phyloP scores from a whole-genome alignment of 2,888 invertebrate species.

The Tachina fera region DNA sequence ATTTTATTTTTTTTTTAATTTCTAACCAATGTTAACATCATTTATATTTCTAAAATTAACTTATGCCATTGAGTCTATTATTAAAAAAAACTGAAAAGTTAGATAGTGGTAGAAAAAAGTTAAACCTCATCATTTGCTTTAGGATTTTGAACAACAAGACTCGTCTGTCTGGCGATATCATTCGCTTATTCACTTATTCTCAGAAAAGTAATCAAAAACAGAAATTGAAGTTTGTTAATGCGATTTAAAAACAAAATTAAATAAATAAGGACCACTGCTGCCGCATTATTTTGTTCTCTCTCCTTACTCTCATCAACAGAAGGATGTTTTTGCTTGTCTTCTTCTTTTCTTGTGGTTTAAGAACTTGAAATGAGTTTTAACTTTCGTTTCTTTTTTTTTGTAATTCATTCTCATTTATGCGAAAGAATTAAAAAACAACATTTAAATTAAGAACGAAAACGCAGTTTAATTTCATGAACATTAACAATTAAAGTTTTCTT shows the following conservation, averaged over 20 bases:
- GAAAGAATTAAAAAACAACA: conserved; percentile 44
- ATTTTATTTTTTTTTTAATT: too few species aligned
- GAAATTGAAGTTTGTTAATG: conserved; percentile 67
- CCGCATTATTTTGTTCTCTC: conserved; percentile 22
- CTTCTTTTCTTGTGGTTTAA: conserved; percentile 35
- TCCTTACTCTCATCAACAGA: conserved; percentile 14
- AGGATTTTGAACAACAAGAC: conserved; percentile 42
- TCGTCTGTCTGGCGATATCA: conserved; percentile 49
- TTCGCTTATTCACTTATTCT: not conserved
- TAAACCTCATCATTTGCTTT: conserved; percentile 39
- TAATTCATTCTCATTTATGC: conserved; percentile 30
- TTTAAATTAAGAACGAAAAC: conserved; percentile 67
- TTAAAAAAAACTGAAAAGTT: not conserved
- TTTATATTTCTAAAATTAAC: not conserved
- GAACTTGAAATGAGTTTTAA: conserved; percentile 60
- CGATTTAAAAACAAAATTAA: conserved; percentile 52
- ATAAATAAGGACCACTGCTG: conserved; percentile 51
- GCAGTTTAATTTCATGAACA: conserved; percentile 69
- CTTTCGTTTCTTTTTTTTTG: conserved; percentile 31
- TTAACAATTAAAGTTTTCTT: conserved; percentile 70
- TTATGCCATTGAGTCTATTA: conserved; percentile 3
- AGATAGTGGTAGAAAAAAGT: conserved; percentile 8
- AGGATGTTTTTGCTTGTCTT: not conserved
- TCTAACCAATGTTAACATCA: not conserved
- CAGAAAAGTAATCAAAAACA: conserved; percentile 68